Evolutionary conservation across 1,140 invertebrate genomes (phyloP).

Genomic region (Drosophila sturtevanti): DNA sequence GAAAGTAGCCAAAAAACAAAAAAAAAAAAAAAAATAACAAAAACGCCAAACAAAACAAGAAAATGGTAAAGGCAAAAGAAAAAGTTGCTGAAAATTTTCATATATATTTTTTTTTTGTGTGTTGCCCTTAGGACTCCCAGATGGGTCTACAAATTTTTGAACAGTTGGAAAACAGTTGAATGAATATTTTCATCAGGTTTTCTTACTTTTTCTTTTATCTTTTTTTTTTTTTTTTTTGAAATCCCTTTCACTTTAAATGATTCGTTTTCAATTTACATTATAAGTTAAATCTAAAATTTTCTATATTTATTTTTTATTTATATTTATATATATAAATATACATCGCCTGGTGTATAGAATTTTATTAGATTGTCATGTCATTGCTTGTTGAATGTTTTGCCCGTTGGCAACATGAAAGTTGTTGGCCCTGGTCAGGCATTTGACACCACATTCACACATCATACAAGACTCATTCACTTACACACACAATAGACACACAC

Average conservation of each 20-base stretch:
- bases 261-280: background rate
- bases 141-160: background rate
- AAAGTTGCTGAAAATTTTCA: background rate
- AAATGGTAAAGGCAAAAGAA: background rate
- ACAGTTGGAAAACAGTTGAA: background rate
- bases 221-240: too few species aligned
- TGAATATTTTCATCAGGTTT: background rate
- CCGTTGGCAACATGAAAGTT: background rate
- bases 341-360: too few species aligned
- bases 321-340: too few species aligned
- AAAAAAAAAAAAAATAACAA: background rate
- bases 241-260: background rate
- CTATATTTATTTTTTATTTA: too few species aligned
- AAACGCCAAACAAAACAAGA: background rate
- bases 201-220: background rate
- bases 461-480: too few species aligned
- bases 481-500: background rate
- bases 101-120: background rate
- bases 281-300: too few species aligned
- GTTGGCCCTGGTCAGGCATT: constrained; percentile 2
- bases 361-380: too few species aligned
- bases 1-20: background rate
- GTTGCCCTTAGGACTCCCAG: constrained; percentile 5
- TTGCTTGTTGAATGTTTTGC: too few species aligned
- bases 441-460: background rate